Evolutionary conservation across 2,888 invertebrate species (phyloP), one percentile per base, ranked within the genome.

Genomic region (Sipha maydis): DNA sequence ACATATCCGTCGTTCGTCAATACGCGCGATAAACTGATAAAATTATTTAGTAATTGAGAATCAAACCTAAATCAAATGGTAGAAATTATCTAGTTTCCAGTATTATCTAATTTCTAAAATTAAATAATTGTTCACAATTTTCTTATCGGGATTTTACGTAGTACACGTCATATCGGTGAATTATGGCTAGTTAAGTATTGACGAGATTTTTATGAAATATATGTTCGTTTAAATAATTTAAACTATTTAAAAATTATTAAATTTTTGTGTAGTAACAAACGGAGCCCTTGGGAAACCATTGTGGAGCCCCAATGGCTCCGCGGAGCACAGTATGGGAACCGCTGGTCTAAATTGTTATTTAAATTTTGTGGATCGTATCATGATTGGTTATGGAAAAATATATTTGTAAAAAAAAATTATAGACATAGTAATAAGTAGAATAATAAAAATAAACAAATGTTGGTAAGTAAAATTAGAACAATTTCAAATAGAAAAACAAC

Each of bases 221-320:
- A 76, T 41, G 41, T 76, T 76, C 41, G 25, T 41, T 75, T 56
- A 38, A 28, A 5, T n/a, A 56, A 48, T 89, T 88, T 85, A 89
- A 67, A 34, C 4, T 34, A 34, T 34, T 3, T 34, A n/a, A 88
- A 76, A 56, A 78, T 78, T 78, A 78, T 78, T 78, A 78, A 21
- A 31, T 54, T 1, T 78, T 34, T 34, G 31, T 56, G 78, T 25
- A 25, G 31, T n/a, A 78, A 54, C 54, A 54, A 77, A 28, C n/a
- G 31, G 77, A 28, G 77, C 54, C 21, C 31, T 56, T 56, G 19
- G 54, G 56, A 56, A 56, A 78, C 54, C 54, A 56, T 34, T 56
- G 41, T n/a, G n/a, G 75, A 41, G 41, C 41, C 41, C 41, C 41
- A 75, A 9, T 9, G 56, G 19, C 56, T 56, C 56, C 56, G 56